Evolutionary conservation across 2,113 vertebrate genomes (phyloP).

Genomic region (Aleadryas rufinucha): DNA sequence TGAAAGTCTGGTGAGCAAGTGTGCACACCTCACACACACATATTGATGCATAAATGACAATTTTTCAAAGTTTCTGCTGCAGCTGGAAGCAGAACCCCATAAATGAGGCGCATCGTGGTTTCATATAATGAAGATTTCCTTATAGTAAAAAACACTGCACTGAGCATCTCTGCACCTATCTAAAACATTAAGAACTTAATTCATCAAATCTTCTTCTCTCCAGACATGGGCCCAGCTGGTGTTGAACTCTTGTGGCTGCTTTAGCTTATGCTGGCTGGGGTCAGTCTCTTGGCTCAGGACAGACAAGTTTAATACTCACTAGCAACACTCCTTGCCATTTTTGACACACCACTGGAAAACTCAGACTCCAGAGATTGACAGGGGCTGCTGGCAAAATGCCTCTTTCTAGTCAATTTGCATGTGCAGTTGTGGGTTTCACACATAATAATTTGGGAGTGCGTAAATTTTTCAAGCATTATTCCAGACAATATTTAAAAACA

Average conservation of each 20-base stretch:
- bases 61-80: not conserved
- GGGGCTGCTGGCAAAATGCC: conserved; percentile 13
- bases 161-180: not conserved
- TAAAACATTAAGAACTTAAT: not conserved
- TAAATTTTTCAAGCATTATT: conserved; percentile 39
- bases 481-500: conserved; percentile 42
- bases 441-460: conserved; percentile 33
- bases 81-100: not conserved
- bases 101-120: not conserved
- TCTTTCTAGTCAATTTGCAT: conserved; percentile 43
- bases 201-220: not conserved
- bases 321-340: conserved; percentile 27
- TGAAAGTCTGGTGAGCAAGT: not conserved
- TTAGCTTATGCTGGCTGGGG: not conserved
- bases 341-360: conserved; percentile 55
- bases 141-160: not conserved
- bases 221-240: not conserved
- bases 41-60: not conserved
- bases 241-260: not conserved
- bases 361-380: conserved; percentile 1
- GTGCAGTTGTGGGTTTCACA: conserved; percentile 60
- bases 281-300: conserved; percentile 30
- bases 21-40: not conserved
- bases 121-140: not conserved
- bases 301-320: not conserved